phyloP scores from a whole-genome alignment of 2,888 invertebrate species.

The Xestia xanthographa region DNA sequence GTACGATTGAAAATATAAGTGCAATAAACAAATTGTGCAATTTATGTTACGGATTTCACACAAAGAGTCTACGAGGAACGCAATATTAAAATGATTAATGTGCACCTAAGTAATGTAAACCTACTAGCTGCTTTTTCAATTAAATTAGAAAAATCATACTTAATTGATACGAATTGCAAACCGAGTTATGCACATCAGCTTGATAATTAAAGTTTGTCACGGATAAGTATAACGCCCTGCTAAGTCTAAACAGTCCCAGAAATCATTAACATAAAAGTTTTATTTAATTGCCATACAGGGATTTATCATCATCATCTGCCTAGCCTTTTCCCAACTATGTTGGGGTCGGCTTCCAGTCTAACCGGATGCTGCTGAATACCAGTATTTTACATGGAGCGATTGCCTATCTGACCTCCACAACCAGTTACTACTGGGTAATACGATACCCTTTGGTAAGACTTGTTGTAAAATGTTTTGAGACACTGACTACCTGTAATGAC shows the following conservation, averaged over 20 bases:
- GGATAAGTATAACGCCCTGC: neutral
- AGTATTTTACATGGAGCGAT: too few relatives aligned
- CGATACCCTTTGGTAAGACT: too few relatives aligned
- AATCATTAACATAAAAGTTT: neutral
- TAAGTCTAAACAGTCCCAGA: neutral
- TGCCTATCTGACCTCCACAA: too few relatives aligned
- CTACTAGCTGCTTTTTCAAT: neutral
- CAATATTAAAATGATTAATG: slow-evolving; percentile 13
- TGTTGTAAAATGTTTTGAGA: too few relatives aligned
- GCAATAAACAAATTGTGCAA: slow-evolving; percentile 39
- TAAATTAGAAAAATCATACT: neutral
- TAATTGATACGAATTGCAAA: neutral
- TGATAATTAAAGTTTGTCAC: neutral
- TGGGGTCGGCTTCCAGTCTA: too few relatives aligned
- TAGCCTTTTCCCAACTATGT: too few relatives aligned
- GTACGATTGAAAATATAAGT: slow-evolving; percentile 18
- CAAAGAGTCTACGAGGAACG: neutral
- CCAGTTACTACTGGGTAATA: too few relatives aligned
- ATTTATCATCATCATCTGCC: too few relatives aligned
- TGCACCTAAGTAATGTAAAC: neutral
- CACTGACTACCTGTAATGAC: too few relatives aligned
- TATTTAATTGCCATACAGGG: neutral
- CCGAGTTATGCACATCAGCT: neutral
- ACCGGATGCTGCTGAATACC: too few relatives aligned
- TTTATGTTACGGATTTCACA: slow-evolving; percentile 24